Evolutionary conservation across 2,113 vertebrate genomes (phyloP).

Genomic region (Indicator maculatus): DNA sequence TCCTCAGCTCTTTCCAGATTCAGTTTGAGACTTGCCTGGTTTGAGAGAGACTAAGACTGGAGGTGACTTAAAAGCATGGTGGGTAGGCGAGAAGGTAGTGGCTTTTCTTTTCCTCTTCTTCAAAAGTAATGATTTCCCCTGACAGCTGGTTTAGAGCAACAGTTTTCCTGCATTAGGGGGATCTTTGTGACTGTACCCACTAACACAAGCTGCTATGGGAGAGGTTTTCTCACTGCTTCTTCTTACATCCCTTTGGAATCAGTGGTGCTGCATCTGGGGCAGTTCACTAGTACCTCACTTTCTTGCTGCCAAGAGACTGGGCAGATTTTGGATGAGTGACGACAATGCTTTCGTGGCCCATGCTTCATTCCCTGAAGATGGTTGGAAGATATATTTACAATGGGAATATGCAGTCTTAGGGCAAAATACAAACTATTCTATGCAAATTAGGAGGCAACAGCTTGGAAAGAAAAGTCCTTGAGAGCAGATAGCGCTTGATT

Average conservation of each 20-base stretch:
- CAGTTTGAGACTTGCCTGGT: not conserved
- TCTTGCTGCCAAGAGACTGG: not conserved
- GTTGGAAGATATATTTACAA: too few species aligned
- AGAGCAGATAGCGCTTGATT: too few species aligned
- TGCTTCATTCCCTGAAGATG: not conserved
- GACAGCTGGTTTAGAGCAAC: not conserved
- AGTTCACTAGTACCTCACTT: not conserved
- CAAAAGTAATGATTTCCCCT: not conserved
- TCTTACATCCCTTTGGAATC: accelerated
- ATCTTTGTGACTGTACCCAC: accelerated
- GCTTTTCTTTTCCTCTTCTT: not conserved
- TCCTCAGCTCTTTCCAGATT: not conserved
- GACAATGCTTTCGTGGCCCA: too few species aligned
- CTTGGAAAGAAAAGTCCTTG: too few species aligned
- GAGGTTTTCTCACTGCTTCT: not conserved
- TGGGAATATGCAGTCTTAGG: too few species aligned
- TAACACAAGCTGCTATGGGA: accelerated
- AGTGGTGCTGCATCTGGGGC: accelerated
- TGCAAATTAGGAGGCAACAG: too few species aligned
- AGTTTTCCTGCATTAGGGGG: accelerated
- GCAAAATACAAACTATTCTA: too few species aligned
- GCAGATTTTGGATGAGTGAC: not conserved
- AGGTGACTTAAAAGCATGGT: not conserved
- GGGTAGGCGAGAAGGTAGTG: not conserved
- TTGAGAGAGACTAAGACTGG: not conserved